Evolutionary conservation across 2,113 vertebrate species (phyloP).

Genomic region (Micromys minutus): DNA sequence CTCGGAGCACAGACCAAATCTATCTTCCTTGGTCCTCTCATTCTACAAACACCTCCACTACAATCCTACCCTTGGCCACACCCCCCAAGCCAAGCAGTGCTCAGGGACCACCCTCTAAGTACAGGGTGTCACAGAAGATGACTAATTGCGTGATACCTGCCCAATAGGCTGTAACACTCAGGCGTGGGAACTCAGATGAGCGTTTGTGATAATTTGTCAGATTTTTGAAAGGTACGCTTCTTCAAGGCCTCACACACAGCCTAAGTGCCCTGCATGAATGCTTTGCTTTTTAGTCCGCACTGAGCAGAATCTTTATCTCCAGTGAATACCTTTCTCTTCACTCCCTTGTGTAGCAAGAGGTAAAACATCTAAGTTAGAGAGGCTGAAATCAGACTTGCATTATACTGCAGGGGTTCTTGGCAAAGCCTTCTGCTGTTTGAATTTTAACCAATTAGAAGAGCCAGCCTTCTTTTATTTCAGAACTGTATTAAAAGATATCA

Average conservation of each 20-base stretch:
- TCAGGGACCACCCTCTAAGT: neutral
- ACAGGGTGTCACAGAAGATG: neutral
- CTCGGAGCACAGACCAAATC: neutral
- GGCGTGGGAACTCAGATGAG: neutral
- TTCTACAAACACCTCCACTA: neutral
- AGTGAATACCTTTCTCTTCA: conserved; percentile 73
- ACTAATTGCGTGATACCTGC: neutral
- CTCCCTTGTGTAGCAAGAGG: conserved; percentile 68
- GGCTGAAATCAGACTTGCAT: conserved; percentile 69
- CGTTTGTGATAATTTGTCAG: conserved; percentile 56
- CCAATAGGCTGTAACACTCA: neutral
- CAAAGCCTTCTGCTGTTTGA: conserved; percentile 80
- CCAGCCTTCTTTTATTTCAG: conserved; percentile 82
- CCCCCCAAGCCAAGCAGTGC: neutral
- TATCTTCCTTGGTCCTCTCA: neutral
- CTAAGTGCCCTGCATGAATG: conserved; percentile 60
- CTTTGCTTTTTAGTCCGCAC: conserved; percentile 67
- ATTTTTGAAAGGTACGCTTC: conserved; percentile 68
- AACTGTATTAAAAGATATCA: conserved; percentile 84
- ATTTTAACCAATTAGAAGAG: conserved; percentile 87
- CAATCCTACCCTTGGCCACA: neutral
- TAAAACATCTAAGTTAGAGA: conserved; percentile 73
- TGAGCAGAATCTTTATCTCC: conserved; percentile 73
- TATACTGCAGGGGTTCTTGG: conserved; percentile 74
- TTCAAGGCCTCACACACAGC: conserved; percentile 37